Percentiles rank a stretch among this genome's conserved stretches.
These are phyloP conservation scores for Oithona nana DNA, from an alignment of 2,888 invertebrate species.

Conservation along the genomic window DNA sequence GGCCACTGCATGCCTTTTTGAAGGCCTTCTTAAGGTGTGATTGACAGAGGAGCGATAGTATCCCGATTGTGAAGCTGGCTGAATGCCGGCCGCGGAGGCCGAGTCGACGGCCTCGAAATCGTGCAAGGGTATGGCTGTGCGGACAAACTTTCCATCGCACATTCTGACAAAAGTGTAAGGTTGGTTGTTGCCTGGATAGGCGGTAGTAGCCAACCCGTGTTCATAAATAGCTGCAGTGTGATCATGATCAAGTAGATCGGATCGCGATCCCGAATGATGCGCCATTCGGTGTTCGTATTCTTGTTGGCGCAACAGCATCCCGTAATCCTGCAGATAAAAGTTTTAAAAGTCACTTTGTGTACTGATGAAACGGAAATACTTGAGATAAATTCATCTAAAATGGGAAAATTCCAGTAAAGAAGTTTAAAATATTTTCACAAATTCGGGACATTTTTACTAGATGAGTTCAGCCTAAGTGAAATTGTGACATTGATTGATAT, in stretches of 20 bases:
- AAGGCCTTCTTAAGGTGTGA: constrained; percentile 11
- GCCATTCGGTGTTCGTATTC: neutral
- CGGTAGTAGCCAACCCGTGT: neutral
- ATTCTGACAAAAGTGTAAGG: constrained; percentile 11
- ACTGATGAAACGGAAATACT: no score
- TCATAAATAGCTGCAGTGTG: constrained; percentile 11
- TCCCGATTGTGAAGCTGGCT: neutral
- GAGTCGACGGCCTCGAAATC: neutral
- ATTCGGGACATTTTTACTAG: no score
- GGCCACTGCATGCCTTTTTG: neutral
- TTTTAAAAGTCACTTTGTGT: no score
- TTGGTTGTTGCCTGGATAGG: neutral
- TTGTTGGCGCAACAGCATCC: neutral
- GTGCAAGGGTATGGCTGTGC: constrained; percentile 4
- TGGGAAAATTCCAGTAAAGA: no score
- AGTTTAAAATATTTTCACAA: no score
- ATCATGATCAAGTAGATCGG: constrained; percentile 9
- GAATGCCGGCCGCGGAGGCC: neutral
- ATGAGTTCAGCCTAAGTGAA: no score
- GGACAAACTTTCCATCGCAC: constrained; percentile 17
- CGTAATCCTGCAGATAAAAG: neutral
- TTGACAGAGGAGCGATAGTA: neutral
- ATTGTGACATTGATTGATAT: no score
- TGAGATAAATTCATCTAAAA: no score
- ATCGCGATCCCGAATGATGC: constrained; percentile 7